Evolutionary conservation across 2,888 invertebrate species (phyloP).

Genomic region (Rhyacophila evoluta): DNA sequence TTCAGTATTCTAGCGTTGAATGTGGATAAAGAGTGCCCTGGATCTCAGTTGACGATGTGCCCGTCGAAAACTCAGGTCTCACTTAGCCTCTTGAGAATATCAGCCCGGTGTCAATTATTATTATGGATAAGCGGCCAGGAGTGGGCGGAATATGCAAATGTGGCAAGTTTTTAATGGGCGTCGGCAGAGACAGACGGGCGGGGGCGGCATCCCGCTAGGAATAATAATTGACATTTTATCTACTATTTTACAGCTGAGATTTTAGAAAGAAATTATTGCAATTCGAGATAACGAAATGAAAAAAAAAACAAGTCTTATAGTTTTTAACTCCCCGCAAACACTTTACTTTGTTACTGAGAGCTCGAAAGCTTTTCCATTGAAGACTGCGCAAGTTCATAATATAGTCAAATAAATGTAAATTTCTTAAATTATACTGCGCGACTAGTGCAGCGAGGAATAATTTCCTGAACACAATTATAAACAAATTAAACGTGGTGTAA

Average conservation of each 20-base stretch:
- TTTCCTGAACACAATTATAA: too few relatives aligned
- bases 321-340: too few relatives aligned
- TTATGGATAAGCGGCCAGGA: slow-evolving; percentile 8
- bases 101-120: slow-evolving; percentile 17
- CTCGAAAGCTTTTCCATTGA: too few relatives aligned
- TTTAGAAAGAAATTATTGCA: not conserved
- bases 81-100: not conserved
- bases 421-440: too few relatives aligned
- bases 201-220: not conserved
- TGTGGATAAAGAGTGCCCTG: not conserved
- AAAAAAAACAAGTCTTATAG: too few relatives aligned
- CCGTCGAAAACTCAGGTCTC: not conserved
- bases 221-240: slow-evolving; percentile 8
- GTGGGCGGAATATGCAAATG: slow-evolving; percentile 21
- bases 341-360: too few relatives aligned
- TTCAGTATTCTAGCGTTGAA: not conserved
- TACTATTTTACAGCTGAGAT: not conserved
- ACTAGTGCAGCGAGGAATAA: too few relatives aligned
- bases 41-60: not conserved
- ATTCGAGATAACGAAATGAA: not conserved
- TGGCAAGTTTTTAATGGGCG: slow-evolving; percentile 27
- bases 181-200: not conserved
- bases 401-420: too few relatives aligned
- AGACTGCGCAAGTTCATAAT: too few relatives aligned
- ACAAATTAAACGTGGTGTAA: too few relatives aligned